Conservation (phyloP, 2,113 vertebrate genomes). For the Diadophis punctatus region DNA sequence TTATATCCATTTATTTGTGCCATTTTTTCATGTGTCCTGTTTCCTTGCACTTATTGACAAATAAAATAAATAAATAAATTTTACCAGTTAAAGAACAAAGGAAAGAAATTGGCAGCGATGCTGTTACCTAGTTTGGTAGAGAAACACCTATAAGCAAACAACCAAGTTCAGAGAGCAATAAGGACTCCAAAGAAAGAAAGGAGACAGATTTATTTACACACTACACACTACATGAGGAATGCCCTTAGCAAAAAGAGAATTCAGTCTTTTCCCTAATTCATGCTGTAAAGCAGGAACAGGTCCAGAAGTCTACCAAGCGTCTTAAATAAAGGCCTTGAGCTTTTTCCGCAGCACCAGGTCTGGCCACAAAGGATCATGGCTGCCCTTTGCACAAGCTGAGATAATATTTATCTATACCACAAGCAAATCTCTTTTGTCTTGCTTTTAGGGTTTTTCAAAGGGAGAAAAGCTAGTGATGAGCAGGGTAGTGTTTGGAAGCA, state of each 20-base stretch:
- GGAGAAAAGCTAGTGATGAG: not conserved
- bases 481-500: not conserved
- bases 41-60: no score
- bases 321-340: not conserved
- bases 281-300: not conserved
- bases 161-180: not conserved
- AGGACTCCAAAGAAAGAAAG: not conserved
- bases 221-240: not conserved
- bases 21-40: no score
- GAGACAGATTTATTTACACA: not conserved
- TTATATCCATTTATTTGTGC: no score
- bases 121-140: not conserved
- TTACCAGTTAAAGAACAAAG: not conserved
- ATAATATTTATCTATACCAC: not conserved
- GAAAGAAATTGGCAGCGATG: not conserved
- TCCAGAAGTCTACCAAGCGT: not conserved
- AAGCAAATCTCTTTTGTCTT: not conserved
- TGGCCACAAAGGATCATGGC: not conserved
- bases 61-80: no score
- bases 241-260: not conserved
- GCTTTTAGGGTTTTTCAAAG: not conserved
- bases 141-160: not conserved
- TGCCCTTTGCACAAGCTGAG: not conserved
- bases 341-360: not conserved
- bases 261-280: not conserved